A percentile compares a stretch with the other conserved stretches of the same genome.
Evolutionary conservation across 1,140 invertebrate genomes (phyloP).

Genomic region (Drosophila insularis): DNA sequence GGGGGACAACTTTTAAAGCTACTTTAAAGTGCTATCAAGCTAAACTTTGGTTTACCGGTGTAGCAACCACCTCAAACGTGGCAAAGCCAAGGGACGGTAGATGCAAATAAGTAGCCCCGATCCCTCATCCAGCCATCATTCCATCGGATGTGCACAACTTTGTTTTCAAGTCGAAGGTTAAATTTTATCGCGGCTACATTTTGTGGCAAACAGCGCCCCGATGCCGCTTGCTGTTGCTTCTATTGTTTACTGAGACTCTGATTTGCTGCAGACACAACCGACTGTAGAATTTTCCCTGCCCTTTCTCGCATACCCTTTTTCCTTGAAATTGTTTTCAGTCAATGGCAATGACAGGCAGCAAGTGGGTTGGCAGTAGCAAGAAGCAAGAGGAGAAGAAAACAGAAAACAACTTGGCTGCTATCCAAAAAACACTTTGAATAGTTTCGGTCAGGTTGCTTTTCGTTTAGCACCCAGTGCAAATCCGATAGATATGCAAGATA

Average conservation of each 20-base stretch:
- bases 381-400: slow-evolving; percentile 23
- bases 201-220: slow-evolving; percentile 25
- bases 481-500: slow-evolving; percentile 5
- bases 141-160: slow-evolving; percentile 29
- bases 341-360: slow-evolving; percentile 25
- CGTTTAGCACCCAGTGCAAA: slow-evolving; percentile 32
- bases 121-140: too few species aligned
- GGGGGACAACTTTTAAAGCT: background rate
- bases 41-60: background rate
- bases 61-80: too few species aligned
- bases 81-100: too few species aligned
- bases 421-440: slow-evolving; percentile 67
- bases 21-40: too few species aligned
- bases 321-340: slow-evolving; percentile 18
- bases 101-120: too few species aligned
- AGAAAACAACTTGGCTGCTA: slow-evolving; percentile 51
- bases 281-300: background rate
- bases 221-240: slow-evolving; percentile 27
- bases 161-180: slow-evolving; percentile 74
- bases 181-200: slow-evolving; percentile 55
- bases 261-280: slow-evolving; percentile 44
- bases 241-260: slow-evolving; percentile 68
- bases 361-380: slow-evolving; percentile 41
- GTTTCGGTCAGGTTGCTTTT: slow-evolving; percentile 44
- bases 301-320: background rate